These are phyloP conservation scores for Ochlodes sylvanus DNA, from an alignment of 2,888 invertebrate species.

Conservation along the genomic window DNA sequence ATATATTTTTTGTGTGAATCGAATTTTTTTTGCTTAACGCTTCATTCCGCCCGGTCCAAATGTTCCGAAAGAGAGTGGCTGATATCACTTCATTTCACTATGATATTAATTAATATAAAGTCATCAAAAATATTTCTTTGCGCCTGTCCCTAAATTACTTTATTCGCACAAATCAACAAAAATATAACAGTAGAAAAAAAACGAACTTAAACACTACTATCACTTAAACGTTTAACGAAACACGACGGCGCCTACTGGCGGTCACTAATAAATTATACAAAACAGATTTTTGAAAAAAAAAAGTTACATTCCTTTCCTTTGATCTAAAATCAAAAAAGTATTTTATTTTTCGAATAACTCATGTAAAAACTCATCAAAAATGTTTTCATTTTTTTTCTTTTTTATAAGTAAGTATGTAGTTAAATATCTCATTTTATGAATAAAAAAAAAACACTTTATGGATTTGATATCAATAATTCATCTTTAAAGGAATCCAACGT, in stretches of 20 bases:
- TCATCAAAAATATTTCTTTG: slow-evolving; percentile 37
- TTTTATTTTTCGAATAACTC: neutral
- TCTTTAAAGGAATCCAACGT: neutral
- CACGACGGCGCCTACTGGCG: neutral
- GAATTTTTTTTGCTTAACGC: neutral
- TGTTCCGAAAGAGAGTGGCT: neutral
- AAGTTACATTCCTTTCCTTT: neutral
- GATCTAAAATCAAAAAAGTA: neutral
- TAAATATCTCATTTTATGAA: no score
- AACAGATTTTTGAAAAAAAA: neutral
- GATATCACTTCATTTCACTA: neutral
- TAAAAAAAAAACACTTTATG: no score
- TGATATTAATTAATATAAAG: slow-evolving; percentile 16
- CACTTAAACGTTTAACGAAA: slow-evolving; percentile 33
- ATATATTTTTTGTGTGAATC: neutral
- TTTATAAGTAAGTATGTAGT: no score
- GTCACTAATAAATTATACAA: slow-evolving; percentile 5
- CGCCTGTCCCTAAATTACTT: slow-evolving; percentile 39
- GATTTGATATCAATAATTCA: no score
- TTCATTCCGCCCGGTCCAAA: neutral
- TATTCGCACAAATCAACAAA: slow-evolving; percentile 40
- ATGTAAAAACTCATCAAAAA: no score
- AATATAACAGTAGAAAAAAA: slow-evolving; percentile 43
- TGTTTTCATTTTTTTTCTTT: no score
- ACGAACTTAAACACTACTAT: slow-evolving; percentile 44